Evolutionary conservation across 2,888 invertebrate genomes (phyloP), one percentile per base, ranked within the genome.

Genomic region (Palloptera scutellata): DNA sequence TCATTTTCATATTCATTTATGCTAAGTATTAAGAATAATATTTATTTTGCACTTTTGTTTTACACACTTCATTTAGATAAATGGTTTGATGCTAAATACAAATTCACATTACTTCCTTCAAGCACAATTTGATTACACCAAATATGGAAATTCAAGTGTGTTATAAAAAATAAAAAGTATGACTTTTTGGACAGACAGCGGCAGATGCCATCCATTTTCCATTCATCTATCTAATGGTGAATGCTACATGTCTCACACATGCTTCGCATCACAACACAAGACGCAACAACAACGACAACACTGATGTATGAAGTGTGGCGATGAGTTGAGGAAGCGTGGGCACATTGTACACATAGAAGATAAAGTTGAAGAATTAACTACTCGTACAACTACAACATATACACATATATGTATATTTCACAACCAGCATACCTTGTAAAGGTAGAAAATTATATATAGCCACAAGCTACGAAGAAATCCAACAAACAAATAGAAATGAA

Each of bases 81-180:
- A 30, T 30, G 30, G 30, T 30, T 30, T 30, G 30, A 30, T 4
- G 30, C 30, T 30, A 30, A 30, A 30, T 30, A 30, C 30, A 30
- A 30, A 30, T 30, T 30, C 48, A 15, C 10, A 48, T 10, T 15
- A 11, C 48, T 48, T 48, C 48, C 48, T 48, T 48, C 48, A 8
- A 13, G 5, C 48, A 48, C 15, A 15, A 48, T 48, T 48, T 53
- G 53, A 53, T 53, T 53, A 53, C 17, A 9, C 53, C 53, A 15
- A 53, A 53, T 53, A 10, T 53, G 53, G 53, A n/a, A 11, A 12
- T 17, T 15, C 53, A 53, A 53, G 53, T 17, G 53, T 53, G 19
- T 17, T 15, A 2, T 15, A 53, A 17, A 15, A 52, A 52, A 52
- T 52, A 52, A 53, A n/a, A 8, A 13, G 48, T 11, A n/a, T 3